These are phyloP conservation scores for Harmothoe impar DNA, from an alignment of 2,888 invertebrate genomes.

Conservation along the genomic window DNA sequence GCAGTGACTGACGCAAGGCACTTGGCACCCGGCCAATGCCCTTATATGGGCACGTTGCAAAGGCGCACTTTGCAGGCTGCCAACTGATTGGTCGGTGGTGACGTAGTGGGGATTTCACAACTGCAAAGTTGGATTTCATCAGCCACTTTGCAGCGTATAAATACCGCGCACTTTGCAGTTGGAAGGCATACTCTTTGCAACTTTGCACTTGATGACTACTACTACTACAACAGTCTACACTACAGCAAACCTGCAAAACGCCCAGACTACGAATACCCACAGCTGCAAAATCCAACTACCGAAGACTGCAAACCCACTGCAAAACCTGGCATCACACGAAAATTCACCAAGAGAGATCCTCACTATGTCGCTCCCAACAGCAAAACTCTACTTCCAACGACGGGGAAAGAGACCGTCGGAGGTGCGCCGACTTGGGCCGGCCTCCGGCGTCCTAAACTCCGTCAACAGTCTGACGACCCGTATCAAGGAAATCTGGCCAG, in stretches of 20 bases:
- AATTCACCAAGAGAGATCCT: not conserved
- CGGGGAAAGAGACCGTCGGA: not conserved
- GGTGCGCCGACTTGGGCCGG: conserved; percentile 44
- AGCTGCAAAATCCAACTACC: not conserved
- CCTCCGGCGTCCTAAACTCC: conserved; percentile 17
- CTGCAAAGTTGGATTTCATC: not conserved
- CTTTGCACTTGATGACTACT: conserved; percentile 31
- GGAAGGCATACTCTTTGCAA: conserved; percentile 4
- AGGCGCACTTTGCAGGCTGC: conserved; percentile 32
- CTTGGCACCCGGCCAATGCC: conserved; percentile 24
- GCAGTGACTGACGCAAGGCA: conserved; percentile 15
- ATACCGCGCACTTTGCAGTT: conserved; percentile 39
- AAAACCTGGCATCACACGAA: not conserved
- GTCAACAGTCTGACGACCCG: not conserved
- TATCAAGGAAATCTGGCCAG: not conserved
- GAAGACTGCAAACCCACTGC: not conserved
- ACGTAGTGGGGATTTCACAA: not conserved
- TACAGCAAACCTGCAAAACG: not conserved
- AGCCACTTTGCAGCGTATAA: conserved; percentile 47
- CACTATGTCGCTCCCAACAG: conserved; percentile 19
- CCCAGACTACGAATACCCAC: not conserved
- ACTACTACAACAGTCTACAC: not conserved
- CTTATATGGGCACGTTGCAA: conserved; percentile 38
- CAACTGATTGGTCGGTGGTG: conserved; percentile 29
- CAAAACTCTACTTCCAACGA: not conserved